Base-by-base conservation (phyloP, 2,113 vertebrate genomes). In the Siphamia tubifer region DNA sequence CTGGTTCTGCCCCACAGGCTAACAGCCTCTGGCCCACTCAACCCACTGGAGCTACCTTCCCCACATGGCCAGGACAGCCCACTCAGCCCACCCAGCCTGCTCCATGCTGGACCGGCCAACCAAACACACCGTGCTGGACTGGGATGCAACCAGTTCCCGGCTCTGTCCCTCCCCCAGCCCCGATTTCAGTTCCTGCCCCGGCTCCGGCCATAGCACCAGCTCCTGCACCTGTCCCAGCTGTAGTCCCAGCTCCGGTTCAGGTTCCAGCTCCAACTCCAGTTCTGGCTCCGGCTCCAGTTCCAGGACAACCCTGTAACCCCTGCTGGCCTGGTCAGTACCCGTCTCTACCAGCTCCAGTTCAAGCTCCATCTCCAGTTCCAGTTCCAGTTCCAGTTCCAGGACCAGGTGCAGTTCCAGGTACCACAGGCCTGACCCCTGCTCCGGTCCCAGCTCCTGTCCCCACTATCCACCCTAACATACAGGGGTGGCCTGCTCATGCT, bases 51-150 rank as follows among this genome's bases (percentile, higher is more conserved):
- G 2, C 62, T 9, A 56, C 72, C 1, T 85, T 78, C 42, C 67
- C 83, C 3, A 40, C 52, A 1, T 91, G 90, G 89, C 85, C 90
- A 0, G 77, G 61, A 8, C 88, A 89, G 24, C 71, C 87, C 24
- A 9, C 44, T 15, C 44, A 84, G 35, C 35, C 88, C 53, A 43
- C 67, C 58, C 92, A 90, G 57, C 58, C 88, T 0, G 61, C 77
- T 7, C 85, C 87, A 0, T 90, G 85, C 75, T 92, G 91, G 90
- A 76, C 88, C 1, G 86, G 90, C 34, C 89, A 87, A 35, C 74
- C 86, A 19, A 85, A 79, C 69, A 69, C 66, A 8, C 54, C 83
- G 32, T 86, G 85, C 70, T 90, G 89, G 89, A 56, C 84, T 10
- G 71, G 54, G 25, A 56, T 67, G 23, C 80, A 85, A 39, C 53